phyloP scores from a whole-genome alignment of 2,113 vertebrate genomes.

The Rafetus swinhoei region DNA sequence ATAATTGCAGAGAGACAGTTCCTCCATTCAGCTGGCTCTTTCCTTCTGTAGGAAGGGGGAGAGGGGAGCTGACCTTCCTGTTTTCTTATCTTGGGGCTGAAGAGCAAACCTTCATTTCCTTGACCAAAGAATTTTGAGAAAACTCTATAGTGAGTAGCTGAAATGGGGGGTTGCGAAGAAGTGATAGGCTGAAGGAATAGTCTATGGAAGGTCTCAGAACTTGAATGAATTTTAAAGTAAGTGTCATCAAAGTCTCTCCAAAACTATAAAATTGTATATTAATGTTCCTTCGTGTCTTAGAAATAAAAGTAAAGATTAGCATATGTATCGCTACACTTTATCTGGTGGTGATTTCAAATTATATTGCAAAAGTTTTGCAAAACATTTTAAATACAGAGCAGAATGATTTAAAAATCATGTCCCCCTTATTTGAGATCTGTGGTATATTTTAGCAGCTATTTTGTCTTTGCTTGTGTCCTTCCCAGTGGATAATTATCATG shows the following conservation, averaged over 20 bases:
- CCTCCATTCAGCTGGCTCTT: not conserved
- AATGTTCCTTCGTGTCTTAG: not conserved
- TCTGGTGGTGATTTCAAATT: not conserved
- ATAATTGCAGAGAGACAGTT: not conserved
- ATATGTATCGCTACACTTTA: not conserved
- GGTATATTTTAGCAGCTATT: not conserved
- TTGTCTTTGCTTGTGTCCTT: not conserved
- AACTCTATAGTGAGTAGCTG: not conserved
- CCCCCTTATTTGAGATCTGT: not conserved
- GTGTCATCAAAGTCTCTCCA: not conserved
- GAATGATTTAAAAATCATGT: not conserved
- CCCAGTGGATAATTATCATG: not conserved
- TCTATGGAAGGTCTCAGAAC: not conserved
- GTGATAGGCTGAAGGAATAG: not conserved
- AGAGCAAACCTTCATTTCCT: not conserved
- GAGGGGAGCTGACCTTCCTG: not conserved
- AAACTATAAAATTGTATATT: not conserved
- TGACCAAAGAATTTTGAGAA: not conserved
- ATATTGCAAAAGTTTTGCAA: fast-evolving
- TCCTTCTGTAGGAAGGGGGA: not conserved
- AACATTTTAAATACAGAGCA: not conserved
- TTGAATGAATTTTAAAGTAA: not conserved
- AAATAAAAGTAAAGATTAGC: not conserved
- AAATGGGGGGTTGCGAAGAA: not conserved
- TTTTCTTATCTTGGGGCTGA: not conserved